These are phyloP conservation scores for Phymanthus crucifer DNA, from an alignment of 92 coral and sea anemone species.

Conservation along the genomic window DNA sequence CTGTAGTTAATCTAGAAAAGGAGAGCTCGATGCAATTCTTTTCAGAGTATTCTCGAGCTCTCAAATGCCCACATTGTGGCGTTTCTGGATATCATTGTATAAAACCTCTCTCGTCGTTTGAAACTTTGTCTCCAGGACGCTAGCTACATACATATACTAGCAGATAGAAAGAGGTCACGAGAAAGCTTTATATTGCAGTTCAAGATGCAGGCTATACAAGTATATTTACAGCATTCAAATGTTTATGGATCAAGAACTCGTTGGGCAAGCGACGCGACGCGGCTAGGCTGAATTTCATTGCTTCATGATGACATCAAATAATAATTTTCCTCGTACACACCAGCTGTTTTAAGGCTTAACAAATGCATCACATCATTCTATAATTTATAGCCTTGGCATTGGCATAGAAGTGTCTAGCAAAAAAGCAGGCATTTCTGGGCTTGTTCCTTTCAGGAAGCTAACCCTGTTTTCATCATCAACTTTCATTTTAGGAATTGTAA, in stretches of 20 bases:
- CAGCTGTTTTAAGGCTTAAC: background rate
- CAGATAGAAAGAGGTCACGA: background rate
- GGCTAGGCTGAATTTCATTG: background rate
- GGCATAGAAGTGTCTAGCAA: background rate
- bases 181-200: background rate
- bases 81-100: conserved; percentile 91
- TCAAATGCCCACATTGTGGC: conserved; percentile 96
- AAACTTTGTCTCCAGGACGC: conserved; percentile 29
- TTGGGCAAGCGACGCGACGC: background rate
- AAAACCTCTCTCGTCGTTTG: conserved; percentile 75
- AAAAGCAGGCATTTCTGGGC: background rate
- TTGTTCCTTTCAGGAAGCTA: background rate
- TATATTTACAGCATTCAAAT: background rate
- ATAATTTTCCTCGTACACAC: background rate
- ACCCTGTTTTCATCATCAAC: background rate
- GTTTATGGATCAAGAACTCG: background rate
- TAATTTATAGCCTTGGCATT: conserved; percentile 9
- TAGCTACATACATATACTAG: too few relatives aligned
- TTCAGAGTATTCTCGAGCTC: conserved; percentile 88
- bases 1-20: conserved; percentile 74
- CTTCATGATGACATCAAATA: background rate
- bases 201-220: background rate
- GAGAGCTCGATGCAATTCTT: conserved; percentile 71
- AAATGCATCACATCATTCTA: background rate
- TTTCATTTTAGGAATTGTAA: background rate